phyloP scores from a whole-genome alignment of 2,888 invertebrate genomes.

The Zaprionus obscuricornis region DNA sequence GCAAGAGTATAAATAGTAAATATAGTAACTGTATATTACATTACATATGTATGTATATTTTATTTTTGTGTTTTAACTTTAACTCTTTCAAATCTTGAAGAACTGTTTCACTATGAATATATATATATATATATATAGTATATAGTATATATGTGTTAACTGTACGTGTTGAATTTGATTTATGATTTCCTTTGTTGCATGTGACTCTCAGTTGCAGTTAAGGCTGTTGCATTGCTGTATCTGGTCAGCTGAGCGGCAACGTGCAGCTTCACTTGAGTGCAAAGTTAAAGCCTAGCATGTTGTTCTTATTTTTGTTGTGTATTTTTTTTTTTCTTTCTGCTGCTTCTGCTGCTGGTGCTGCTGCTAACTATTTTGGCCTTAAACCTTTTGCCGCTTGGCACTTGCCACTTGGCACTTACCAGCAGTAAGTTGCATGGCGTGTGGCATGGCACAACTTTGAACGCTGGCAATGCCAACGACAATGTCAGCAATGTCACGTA shows the following conservation, averaged over 20 bases:
- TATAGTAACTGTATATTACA: no score
- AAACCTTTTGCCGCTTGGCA: conserved; percentile 7
- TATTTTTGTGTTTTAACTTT: no score
- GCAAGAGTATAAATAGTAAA: no score
- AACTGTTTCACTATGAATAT: no score
- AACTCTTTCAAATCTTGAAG: no score
- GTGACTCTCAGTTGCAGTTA: not conserved
- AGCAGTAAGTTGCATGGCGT: no score
- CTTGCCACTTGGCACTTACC: conserved; percentile 11
- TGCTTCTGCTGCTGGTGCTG: no score
- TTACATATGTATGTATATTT: no score
- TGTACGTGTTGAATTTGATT: conserved; percentile 10
- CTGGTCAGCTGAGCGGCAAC: conserved; percentile 1
- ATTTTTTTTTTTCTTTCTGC: not conserved
- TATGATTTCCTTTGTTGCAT: conserved; percentile 16
- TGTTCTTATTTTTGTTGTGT: no score
- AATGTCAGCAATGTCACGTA: conserved; percentile 1
- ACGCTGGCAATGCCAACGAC: conserved; percentile 6
- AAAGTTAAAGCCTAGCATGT: no score
- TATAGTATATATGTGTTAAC: not conserved
- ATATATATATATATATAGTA: no score
- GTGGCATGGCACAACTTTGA: conserved; percentile 6
- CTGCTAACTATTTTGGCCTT: no score
- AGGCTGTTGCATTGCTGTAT: not conserved
- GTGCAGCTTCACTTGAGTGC: not conserved